Conservation (phyloP, 2,113 vertebrate genomes). For the Mystacornis crossleyi region DNA sequence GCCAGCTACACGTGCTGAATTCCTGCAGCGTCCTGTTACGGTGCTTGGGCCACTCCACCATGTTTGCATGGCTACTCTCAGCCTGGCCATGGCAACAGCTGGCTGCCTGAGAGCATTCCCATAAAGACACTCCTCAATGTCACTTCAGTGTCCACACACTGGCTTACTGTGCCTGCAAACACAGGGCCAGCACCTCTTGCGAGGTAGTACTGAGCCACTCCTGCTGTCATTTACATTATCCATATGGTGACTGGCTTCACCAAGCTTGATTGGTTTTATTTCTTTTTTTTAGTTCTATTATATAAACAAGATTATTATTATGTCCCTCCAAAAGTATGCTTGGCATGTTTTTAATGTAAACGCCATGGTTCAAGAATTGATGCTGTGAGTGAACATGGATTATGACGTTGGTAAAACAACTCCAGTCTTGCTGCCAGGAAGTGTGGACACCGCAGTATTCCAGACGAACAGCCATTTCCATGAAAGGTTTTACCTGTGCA, state of each 20-base stretch:
- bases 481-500: neutral
- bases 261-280: neutral
- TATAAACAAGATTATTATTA: neutral
- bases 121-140: neutral
- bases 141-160: neutral
- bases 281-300: neutral
- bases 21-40: rapidly evolving
- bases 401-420: neutral
- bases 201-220: rapidly evolving
- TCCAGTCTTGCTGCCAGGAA: neutral
- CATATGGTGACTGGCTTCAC: neutral
- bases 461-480: neutral
- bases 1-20: neutral
- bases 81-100: neutral
- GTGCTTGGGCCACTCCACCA: rapidly evolving
- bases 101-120: neutral
- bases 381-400: neutral
- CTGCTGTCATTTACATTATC: neutral
- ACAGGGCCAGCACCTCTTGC: neutral
- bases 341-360: neutral
- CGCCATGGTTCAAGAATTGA: rapidly evolving
- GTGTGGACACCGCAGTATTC: rapidly evolving
- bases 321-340: neutral
- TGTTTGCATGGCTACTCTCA: neutral
- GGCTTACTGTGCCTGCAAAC: neutral